Percentiles rank a stretch among this genome's conserved stretches.
Conservation (phyloP, 1,140 invertebrate genomes). For the Diachasma alloeum region DNA sequence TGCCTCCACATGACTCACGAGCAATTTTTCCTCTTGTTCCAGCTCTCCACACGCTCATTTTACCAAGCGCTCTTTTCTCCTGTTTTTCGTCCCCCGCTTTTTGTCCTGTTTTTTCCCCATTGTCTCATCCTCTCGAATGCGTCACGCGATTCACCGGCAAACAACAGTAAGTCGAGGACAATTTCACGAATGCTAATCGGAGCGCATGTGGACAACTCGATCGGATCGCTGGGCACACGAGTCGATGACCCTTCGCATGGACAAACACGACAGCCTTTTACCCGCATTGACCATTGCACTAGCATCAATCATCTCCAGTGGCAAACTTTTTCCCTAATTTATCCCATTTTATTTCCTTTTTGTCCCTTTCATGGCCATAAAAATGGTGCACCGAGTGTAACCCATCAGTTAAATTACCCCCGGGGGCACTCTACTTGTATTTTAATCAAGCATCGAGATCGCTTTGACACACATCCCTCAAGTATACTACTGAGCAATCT, state of each 20-base stretch:
- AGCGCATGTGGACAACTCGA: neutral
- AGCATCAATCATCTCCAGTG: neutral
- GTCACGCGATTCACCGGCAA: neutral
- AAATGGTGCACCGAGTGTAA: neutral
- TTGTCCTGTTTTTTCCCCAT: neutral
- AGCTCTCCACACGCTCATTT: neutral
- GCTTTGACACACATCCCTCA: constrained; percentile 9
- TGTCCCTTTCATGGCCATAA: neutral
- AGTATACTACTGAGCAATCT: constrained; percentile 2
- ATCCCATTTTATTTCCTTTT: neutral
- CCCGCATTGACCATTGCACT: no score
- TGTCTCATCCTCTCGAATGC: neutral
- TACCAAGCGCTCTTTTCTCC: neutral
- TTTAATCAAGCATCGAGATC: constrained; percentile 4
- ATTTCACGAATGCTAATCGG: constrained; percentile 3
- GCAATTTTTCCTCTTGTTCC: neutral
- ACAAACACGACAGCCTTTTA: no score
- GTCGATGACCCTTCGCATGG: neutral
- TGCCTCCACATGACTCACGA: neutral
- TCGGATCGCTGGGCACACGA: neutral
- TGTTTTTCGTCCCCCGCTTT: neutral
- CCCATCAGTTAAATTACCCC: constrained; percentile 3
- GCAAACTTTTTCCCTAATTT: neutral
- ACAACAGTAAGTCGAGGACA: neutral
- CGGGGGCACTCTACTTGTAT: neutral